Base-by-base conservation (phyloP, 1,140 invertebrate species). In the Penaeus indicus region DNA sequence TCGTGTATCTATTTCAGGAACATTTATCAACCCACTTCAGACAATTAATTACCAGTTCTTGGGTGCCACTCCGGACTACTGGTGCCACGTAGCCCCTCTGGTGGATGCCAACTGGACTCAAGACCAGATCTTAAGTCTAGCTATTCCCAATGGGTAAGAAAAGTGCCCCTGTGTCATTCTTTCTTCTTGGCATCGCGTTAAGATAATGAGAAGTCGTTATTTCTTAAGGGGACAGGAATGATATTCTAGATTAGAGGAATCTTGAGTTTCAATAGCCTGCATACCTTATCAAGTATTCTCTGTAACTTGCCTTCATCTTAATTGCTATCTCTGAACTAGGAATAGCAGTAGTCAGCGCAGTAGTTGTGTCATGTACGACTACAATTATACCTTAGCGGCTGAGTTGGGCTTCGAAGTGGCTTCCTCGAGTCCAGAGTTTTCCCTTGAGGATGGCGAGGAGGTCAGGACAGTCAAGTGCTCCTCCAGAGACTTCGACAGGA, bases 61-160 rank as follows among this genome's bases (percentile, higher is more conserved):
- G n/a, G 83, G 83, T 19, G 83, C 83, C 67, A 85, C 83, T 85
- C 83, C 67, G 10, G 83, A 85, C 19, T 67, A 85, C 22, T 85
- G 83, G 83, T 85, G 83, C 54, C 83, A 60, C 67, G 42, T 85
- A 47, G 67, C 8, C 19, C 42, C 83, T 11, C 25, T 85, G 47
- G 64, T 75, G 42, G 67, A 85, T 32, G 83, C 83, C 67, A 75
- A 75, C 67, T 85, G 83, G 83, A 85, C 67, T 2, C 83, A 72
- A 8, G 67, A 85, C 21, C 64, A 85, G 67, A 85, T 85, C 25
- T 25, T 85, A 0, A 54, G n/a, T 47, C 47, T 85, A 21, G 64
- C 83, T 16, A 69, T 85, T 69, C 83, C 83, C 5, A 38, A n/a
- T 38, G 75, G 42, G 83, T 85, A 22, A 75, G 83, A 80, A 80